Evolutionary conservation across 2,113 vertebrate species (phyloP).

Genomic region (Craseonycteris thonglongyai): DNA sequence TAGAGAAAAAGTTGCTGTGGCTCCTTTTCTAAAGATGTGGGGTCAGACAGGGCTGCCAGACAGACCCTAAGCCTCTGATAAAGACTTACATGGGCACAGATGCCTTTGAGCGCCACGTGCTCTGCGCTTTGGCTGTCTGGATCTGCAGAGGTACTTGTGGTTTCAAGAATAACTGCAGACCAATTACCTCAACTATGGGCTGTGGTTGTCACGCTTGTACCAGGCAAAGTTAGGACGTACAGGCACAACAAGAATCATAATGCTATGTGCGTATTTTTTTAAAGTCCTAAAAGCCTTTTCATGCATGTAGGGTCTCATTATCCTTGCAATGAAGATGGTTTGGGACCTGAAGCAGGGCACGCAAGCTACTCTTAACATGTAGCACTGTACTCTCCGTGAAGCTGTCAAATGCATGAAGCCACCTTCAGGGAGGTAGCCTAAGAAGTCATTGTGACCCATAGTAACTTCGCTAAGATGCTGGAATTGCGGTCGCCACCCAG

Average conservation of each 20-base stretch:
- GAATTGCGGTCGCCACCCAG: too few species aligned
- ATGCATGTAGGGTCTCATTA: neutral
- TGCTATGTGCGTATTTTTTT: neutral
- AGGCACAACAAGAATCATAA: neutral
- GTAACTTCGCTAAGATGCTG: neutral
- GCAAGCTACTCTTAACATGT: conserved; percentile 11
- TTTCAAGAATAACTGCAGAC: too few species aligned
- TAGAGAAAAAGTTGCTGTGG: too few species aligned
- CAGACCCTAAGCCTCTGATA: neutral
- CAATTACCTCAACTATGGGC: too few species aligned
- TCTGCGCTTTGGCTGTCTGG: too few species aligned
- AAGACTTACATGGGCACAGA: too few species aligned
- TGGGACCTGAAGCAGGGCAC: neutral
- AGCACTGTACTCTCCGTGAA: neutral
- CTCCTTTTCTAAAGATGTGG: neutral
- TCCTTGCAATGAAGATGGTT: neutral
- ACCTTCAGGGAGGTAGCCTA: conserved; percentile 29
- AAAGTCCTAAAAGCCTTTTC: neutral
- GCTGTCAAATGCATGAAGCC: neutral
- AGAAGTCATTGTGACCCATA: conserved; percentile 26
- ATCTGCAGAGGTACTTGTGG: too few species aligned
- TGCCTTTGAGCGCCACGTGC: too few species aligned
- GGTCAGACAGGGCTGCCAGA: fast-evolving
- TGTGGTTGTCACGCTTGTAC: too few species aligned
- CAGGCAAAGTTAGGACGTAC: neutral